phyloP scores from a whole-genome alignment of 2,797 vertebrate species.

The Helostoma temminkii region DNA sequence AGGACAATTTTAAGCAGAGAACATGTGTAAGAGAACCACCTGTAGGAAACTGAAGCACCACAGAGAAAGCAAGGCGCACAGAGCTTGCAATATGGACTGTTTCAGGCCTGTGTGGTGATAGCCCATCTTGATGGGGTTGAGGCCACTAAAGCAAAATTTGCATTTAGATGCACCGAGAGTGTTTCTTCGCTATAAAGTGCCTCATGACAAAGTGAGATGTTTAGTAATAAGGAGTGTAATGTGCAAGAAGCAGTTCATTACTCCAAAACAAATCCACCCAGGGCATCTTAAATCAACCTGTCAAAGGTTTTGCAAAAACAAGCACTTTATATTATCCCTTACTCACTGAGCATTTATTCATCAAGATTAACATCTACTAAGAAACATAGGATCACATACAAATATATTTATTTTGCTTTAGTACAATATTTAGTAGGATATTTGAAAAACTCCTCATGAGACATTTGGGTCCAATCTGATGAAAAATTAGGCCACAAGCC shows the following conservation, averaged over 20 bases:
- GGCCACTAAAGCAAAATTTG: constrained; percentile 10
- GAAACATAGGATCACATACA: background rate
- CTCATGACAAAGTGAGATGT: background rate
- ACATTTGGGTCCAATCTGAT: constrained; percentile 6
- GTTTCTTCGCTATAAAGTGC: constrained; percentile 1
- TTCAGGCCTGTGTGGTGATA: too few relatives aligned
- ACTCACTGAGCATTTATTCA: background rate
- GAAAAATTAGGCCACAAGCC: background rate
- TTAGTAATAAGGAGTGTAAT: background rate
- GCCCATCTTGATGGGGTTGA: background rate
- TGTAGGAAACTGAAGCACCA: background rate
- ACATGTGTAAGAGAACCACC: background rate
- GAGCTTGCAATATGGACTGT: background rate
- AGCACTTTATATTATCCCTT: background rate
- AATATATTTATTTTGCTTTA: constrained; percentile 2
- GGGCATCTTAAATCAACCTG: background rate
- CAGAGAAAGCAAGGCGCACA: background rate
- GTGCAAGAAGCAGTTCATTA: background rate
- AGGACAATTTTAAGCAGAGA: constrained; percentile 1
- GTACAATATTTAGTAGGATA: background rate
- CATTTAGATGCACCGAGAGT: background rate
- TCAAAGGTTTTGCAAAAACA: background rate
- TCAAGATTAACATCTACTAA: background rate
- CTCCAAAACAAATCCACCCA: background rate
- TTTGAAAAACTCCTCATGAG: constrained; percentile 1